phyloP scores from a whole-genome alignment of 2,113 vertebrate species.

The Lycocorax pyrrhopterus region DNA sequence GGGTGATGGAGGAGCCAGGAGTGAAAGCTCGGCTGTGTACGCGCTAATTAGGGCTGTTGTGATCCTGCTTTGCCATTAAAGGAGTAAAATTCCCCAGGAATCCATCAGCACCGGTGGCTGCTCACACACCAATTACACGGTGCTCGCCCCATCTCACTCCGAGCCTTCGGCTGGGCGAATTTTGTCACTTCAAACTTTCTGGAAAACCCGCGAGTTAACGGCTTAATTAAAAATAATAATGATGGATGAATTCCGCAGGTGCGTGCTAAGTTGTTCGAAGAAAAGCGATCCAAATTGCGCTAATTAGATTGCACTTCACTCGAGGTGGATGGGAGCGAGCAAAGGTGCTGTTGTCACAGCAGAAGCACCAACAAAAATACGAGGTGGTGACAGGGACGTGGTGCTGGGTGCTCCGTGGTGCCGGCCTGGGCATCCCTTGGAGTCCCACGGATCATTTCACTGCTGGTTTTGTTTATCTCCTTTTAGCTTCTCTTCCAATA shows the following conservation, averaged over 20 bases:
- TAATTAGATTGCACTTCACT: constrained; percentile 29
- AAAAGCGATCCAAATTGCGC: background rate
- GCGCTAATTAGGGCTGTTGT: constrained; percentile 20
- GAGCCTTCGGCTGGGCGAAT: background rate
- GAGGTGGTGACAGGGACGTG: fast-evolving
- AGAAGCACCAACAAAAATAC: background rate
- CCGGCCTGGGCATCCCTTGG: background rate
- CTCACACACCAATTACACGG: constrained; percentile 4
- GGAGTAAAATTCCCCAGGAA: background rate
- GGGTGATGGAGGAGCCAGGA: constrained; percentile 27
- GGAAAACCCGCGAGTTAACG: constrained; percentile 29
- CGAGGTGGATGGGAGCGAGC: background rate
- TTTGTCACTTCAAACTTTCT: constrained; percentile 8
- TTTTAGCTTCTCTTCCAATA: background rate
- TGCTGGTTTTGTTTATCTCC: background rate
- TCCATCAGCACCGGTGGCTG: constrained; percentile 11
- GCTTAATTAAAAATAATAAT: constrained; percentile 43
- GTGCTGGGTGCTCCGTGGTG: background rate
- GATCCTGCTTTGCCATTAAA: background rate
- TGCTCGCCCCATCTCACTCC: background rate
- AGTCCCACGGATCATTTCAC: background rate
- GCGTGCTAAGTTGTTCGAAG: background rate
- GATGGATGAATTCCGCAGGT: constrained; percentile 33
- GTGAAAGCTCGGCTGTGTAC: background rate
- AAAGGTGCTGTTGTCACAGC: background rate